Conservation (phyloP, 2,797 vertebrate genomes). For the Enteromius paludinosus region DNA sequence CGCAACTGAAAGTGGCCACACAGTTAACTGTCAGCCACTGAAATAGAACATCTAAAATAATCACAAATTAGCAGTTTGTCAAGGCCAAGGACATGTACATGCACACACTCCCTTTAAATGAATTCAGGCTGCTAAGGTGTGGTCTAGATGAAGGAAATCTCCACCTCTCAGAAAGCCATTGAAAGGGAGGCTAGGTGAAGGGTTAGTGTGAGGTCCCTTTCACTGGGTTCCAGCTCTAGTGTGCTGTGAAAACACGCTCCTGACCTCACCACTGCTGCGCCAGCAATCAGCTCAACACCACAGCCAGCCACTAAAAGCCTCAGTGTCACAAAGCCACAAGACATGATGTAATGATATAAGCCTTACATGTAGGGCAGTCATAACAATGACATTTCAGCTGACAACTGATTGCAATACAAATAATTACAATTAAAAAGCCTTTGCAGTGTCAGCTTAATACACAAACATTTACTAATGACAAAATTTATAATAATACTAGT, state of each 20-base stretch:
- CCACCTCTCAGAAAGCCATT: constrained; percentile 42
- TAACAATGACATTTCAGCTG: constrained; percentile 2
- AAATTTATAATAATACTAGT: not conserved
- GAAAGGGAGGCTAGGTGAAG: constrained; percentile 52
- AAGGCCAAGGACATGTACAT: constrained; percentile 23
- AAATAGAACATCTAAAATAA: constrained; percentile 31
- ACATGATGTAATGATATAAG: not conserved
- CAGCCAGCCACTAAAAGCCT: not conserved
- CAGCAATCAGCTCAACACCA: constrained; percentile 17
- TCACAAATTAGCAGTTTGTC: constrained; percentile 29
- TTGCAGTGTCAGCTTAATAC: not conserved
- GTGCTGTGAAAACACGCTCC: constrained; percentile 47
- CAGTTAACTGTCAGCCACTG: not conserved
- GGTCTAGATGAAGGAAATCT: constrained; percentile 45
- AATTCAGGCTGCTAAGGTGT: constrained; percentile 44
- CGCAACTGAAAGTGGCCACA: not conserved
- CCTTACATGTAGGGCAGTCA: not conserved
- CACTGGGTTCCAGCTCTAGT: constrained; percentile 32
- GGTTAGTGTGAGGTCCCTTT: constrained; percentile 30
- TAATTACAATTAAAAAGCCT: not conserved
- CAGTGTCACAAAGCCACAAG: not conserved
- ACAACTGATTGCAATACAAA: not conserved
- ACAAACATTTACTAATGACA: not conserved
- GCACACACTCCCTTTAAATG: constrained; percentile 7
- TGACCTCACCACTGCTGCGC: constrained; percentile 42